Evolutionary conservation across 2,797 vertebrate species (phyloP).

Genomic region (Sandelia bainsii): DNA sequence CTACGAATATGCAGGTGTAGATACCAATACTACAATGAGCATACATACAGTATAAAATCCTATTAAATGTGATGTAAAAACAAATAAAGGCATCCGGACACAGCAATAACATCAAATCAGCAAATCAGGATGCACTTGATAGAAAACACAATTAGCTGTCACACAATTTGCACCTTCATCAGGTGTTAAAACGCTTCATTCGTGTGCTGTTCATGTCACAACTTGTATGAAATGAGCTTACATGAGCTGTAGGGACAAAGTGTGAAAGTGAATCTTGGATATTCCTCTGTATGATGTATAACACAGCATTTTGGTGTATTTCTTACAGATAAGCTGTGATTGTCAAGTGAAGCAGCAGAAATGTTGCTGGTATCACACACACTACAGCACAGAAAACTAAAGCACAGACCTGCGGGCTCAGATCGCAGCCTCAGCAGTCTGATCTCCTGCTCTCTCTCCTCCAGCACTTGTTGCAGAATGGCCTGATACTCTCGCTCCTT

Average conservation of each 20-base stretch:
- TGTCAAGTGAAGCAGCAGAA: neutral
- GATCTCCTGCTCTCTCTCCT: slow-evolving; percentile 95
- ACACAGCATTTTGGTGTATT: neutral
- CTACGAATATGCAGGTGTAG: too few relatives aligned
- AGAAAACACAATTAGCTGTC: too few relatives aligned
- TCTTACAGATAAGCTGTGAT: neutral
- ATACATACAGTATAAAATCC: too few relatives aligned
- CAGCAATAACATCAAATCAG: too few relatives aligned
- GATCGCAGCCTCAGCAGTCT: slow-evolving; percentile 90
- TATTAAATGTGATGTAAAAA: too few relatives aligned
- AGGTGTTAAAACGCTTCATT: neutral
- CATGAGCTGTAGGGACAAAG: neutral
- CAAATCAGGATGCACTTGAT: too few relatives aligned
- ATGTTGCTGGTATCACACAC: neutral
- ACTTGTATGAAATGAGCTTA: slow-evolving; percentile 8
- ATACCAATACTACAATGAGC: too few relatives aligned
- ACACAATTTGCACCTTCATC: too few relatives aligned
- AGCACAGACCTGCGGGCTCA: slow-evolving; percentile 85
- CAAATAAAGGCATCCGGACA: too few relatives aligned
- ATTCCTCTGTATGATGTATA: neutral
- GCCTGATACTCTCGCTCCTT: slow-evolving; percentile 96
- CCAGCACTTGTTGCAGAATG: slow-evolving; percentile 93
- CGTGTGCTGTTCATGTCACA: neutral
- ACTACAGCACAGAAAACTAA: neutral
- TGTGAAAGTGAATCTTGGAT: neutral